Conservation (phyloP, 2,113 vertebrate genomes). For the Syngnathus typhle region DNA sequence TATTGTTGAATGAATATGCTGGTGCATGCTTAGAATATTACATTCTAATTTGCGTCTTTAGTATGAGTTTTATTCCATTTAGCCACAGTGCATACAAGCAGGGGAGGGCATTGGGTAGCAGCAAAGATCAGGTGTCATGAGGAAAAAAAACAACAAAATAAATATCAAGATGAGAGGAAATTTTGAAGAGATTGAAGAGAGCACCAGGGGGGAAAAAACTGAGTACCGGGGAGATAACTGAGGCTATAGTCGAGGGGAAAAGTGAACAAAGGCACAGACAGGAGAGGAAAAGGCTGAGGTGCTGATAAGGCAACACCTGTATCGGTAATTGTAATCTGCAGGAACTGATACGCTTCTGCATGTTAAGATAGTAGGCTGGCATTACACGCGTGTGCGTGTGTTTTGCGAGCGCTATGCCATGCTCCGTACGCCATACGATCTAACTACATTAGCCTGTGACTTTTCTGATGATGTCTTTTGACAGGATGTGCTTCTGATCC, state of each 20-base stretch:
- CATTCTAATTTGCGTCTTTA: not conserved
- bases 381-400: not conserved
- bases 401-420: not conserved
- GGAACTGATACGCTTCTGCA: slow-evolving; percentile 58
- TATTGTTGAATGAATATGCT: slow-evolving; percentile 1
- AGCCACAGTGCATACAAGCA: not conserved
- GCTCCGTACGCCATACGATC: not conserved
- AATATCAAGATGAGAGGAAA: not conserved
- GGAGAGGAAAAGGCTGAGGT: slow-evolving; percentile 20
- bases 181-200: slow-evolving; percentile 3
- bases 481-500: not conserved
- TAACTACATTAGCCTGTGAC: not conserved
- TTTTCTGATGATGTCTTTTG: not conserved
- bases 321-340: slow-evolving; percentile 68
- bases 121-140: slow-evolving; percentile 3
- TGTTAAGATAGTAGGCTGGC: slow-evolving; percentile 54
- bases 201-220: slow-evolving; percentile 7
- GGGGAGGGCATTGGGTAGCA: not conserved
- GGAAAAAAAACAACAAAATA: too few relatives aligned
- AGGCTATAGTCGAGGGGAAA: slow-evolving; percentile 26
- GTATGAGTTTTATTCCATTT: slow-evolving; percentile 7
- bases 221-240: slow-evolving; percentile 15
- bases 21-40: not conserved
- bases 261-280: slow-evolving; percentile 30
- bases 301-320: slow-evolving; percentile 54